phyloP scores from a whole-genome alignment of 2,888 invertebrate genomes.

The Eilema griseolum region DNA sequence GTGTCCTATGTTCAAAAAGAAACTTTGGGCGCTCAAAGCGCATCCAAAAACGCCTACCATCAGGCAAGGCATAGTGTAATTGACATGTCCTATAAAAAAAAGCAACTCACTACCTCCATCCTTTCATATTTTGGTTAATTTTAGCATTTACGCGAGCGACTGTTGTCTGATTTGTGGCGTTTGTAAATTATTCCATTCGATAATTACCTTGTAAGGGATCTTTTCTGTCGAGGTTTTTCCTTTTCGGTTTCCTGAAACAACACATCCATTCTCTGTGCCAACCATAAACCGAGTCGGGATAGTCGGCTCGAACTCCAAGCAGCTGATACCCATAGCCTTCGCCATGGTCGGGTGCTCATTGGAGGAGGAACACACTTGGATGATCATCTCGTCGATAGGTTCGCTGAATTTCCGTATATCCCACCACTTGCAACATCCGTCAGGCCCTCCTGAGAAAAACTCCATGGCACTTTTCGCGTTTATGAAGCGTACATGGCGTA shows the following conservation, averaged over 20 bases:
- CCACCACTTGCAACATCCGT: conserved; percentile 95
- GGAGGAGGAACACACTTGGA: conserved; percentile 84
- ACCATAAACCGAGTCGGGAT: conserved; percentile 92
- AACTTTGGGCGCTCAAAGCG: too few species aligned
- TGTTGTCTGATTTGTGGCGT: background rate
- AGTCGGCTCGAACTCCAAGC: conserved; percentile 90
- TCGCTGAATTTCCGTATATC: conserved; percentile 89
- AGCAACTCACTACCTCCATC: too few species aligned
- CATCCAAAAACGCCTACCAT: too few species aligned
- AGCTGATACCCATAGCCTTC: conserved; percentile 87
- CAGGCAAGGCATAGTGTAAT: too few species aligned
- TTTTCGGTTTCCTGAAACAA: conserved; percentile 90
- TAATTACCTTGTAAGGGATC: conserved; percentile 84
- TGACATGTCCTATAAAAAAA: too few species aligned
- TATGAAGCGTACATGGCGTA: conserved; percentile 94
- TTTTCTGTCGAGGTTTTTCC: conserved; percentile 90
- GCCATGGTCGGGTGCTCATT: conserved; percentile 84
- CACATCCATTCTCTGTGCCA: conserved; percentile 89
- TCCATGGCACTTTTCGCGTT: conserved; percentile 97
- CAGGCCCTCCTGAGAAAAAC: conserved; percentile 96
- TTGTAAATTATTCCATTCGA: background rate
- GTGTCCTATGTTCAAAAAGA: too few species aligned
- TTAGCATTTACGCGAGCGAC: background rate
- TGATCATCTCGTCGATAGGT: conserved; percentile 88
- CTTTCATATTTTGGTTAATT: too few species aligned